Evolutionary conservation across 30 jellyfish, hydroid and myxozoan species (phyloP).

Genomic region (Aurelia aurita): DNA sequence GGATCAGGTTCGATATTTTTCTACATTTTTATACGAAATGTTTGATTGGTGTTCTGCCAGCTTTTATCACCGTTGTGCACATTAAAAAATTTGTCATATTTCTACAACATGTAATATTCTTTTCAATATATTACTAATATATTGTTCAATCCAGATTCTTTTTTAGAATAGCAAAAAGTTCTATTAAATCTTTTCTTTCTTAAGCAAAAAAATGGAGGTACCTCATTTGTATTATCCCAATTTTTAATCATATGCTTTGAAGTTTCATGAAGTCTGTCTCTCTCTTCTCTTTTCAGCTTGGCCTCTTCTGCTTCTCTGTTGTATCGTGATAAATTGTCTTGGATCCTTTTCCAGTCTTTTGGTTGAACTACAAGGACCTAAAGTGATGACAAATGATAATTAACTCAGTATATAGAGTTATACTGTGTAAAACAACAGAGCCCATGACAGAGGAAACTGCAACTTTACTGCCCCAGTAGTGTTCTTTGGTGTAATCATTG

Average conservation of each 20-base stretch:
- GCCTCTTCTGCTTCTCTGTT: conserved; percentile 81
- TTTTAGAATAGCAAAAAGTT: no score
- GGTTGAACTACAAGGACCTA: conserved; percentile 95
- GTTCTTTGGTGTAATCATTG: neutral
- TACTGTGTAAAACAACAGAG: no score
- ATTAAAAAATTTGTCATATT: no score
- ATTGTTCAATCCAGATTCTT: no score
- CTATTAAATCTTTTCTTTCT: neutral
- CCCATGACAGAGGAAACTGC: no score
- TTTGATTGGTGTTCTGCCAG: no score
- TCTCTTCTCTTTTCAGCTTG: conserved; percentile 68
- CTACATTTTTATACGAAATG: no score
- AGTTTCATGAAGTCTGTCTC: conserved; percentile 82
- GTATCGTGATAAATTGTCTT: conserved; percentile 72
- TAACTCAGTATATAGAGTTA: neutral
- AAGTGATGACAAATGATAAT: neutral
- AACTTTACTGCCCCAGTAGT: no score
- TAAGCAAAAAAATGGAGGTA: neutral
- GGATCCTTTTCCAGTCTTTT: conserved; percentile 94
- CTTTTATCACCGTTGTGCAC: no score
- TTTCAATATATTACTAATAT: no score
- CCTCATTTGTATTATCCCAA: conserved; percentile 97
- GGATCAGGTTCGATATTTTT: no score
- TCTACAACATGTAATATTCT: no score
- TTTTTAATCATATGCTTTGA: conserved; percentile 85